Percentiles rank a stretch among this genome's conserved stretches.
These are phyloP conservation scores for Amblyraja radiata DNA, from an alignment of 2,797 vertebrate genomes.

Conservation along the genomic window DNA sequence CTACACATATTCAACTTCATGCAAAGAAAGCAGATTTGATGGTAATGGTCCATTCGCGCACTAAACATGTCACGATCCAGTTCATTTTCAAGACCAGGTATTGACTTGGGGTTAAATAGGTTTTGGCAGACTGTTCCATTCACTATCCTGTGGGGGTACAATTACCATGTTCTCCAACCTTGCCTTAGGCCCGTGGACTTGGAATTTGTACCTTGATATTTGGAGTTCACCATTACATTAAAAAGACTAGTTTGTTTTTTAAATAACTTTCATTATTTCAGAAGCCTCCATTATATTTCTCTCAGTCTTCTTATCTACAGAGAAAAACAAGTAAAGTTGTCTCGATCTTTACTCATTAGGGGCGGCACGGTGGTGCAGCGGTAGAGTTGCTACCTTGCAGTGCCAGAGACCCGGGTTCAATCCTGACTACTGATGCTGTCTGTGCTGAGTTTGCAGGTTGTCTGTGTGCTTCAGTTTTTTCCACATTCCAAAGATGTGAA, in stretches of 20 bases:
- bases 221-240: background rate
- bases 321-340: background rate
- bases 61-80: background rate
- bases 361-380: too few species aligned
- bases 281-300: background rate
- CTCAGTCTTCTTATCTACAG: background rate
- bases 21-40: background rate
- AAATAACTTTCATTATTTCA: background rate
- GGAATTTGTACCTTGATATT: background rate
- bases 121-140: background rate
- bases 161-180: background rate
- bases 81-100: background rate
- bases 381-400: too few species aligned
- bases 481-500: too few species aligned
- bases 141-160: background rate
- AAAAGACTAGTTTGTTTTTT: background rate
- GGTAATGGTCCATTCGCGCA: background rate
- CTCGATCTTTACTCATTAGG: too few species aligned
- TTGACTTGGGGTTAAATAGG: background rate
- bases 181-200: background rate
- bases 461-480: too few species aligned
- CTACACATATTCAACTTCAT: background rate
- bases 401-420: too few species aligned
- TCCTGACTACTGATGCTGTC: too few species aligned
- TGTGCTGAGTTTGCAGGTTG: too few species aligned